Conservation (phyloP, 2,888 invertebrate species). For the Choreutis nemorana region DNA sequence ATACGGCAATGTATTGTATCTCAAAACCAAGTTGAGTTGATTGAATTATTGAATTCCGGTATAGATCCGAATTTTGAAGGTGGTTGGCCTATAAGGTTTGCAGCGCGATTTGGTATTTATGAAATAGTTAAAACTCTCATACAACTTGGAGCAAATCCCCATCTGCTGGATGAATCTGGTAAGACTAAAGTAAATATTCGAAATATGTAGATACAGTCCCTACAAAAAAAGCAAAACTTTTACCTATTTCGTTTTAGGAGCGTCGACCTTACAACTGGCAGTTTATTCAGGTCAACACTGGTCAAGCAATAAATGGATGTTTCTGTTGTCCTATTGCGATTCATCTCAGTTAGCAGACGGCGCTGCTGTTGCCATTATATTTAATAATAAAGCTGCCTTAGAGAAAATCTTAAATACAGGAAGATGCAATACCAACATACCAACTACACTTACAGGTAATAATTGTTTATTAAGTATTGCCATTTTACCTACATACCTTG, state of each 20-base stretch:
- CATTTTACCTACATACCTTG: too few species aligned
- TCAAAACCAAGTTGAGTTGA: conserved; percentile 30
- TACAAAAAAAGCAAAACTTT: not conserved
- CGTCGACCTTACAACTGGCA: conserved; percentile 51
- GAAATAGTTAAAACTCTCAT: conserved; percentile 36
- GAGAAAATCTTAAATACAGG: conserved; percentile 44
- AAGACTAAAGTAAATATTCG: conserved; percentile 12
- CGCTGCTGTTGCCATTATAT: conserved; percentile 53
- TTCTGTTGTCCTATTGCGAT: conserved; percentile 46
- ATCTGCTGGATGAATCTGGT: conserved; percentile 47
- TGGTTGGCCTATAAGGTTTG: conserved; percentile 52
- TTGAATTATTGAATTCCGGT: conserved; percentile 30
- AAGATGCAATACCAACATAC: conserved; percentile 48
- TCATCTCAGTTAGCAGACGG: conserved; percentile 57
- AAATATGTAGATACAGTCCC: not conserved
- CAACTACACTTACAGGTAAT: conserved; percentile 53
- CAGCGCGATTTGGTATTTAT: conserved; percentile 40
- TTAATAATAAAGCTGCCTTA: conserved; percentile 39
- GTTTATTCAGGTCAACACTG: conserved; percentile 47
- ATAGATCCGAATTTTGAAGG: conserved; percentile 46
- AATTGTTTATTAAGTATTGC: too few species aligned
- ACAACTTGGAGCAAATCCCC: conserved; percentile 49
- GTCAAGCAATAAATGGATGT: conserved; percentile 39
- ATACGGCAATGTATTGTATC: conserved; percentile 30
- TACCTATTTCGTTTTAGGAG: conserved; percentile 29